phyloP scores from a whole-genome alignment of 2,797 vertebrate species.

The Esox lucius region DNA sequence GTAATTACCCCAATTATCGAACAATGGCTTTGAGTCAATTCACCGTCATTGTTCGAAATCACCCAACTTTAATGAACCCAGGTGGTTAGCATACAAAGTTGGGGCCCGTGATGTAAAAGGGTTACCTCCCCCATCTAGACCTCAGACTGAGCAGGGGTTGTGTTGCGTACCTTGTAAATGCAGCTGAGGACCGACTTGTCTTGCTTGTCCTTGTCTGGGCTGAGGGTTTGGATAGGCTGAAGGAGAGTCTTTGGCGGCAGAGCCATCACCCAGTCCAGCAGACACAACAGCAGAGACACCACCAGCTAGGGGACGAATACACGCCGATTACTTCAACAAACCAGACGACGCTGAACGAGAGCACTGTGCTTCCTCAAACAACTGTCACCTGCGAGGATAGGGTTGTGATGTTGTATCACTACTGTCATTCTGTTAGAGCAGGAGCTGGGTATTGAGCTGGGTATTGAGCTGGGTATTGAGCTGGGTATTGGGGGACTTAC shows the following conservation, averaged over 20 bases:
- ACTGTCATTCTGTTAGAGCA: background rate
- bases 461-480: too few species aligned
- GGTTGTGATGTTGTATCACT: background rate
- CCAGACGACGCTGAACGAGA: background rate
- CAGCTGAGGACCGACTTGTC: constrained; percentile 93
- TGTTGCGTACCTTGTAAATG: constrained; percentile 88
- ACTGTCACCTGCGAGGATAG: too few species aligned
- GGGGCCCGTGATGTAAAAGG: too few species aligned
- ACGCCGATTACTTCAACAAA: background rate
- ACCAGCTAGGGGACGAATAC: constrained; percentile 79
- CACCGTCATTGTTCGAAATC: too few species aligned
- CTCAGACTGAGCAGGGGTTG: too few species aligned
- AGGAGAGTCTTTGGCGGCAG: constrained; percentile 90
- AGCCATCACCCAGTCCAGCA: constrained; percentile 98
- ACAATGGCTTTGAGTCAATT: too few species aligned
- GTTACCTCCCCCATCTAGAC: too few species aligned
- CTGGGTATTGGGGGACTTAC: constrained; percentile 68
- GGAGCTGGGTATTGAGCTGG: too few species aligned
- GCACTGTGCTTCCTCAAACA: background rate
- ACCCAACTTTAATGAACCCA: too few species aligned
- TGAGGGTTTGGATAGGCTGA: constrained; percentile 82
- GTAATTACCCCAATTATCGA: too few species aligned
- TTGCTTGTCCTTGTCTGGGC: constrained; percentile 84
- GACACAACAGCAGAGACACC: constrained; percentile 93
- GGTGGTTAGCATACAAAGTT: too few species aligned